Percentiles rank a stretch among this genome's conserved stretches.
Evolutionary conservation across 2,888 invertebrate species (phyloP).

Genomic region (Lacanobia oleracea): DNA sequence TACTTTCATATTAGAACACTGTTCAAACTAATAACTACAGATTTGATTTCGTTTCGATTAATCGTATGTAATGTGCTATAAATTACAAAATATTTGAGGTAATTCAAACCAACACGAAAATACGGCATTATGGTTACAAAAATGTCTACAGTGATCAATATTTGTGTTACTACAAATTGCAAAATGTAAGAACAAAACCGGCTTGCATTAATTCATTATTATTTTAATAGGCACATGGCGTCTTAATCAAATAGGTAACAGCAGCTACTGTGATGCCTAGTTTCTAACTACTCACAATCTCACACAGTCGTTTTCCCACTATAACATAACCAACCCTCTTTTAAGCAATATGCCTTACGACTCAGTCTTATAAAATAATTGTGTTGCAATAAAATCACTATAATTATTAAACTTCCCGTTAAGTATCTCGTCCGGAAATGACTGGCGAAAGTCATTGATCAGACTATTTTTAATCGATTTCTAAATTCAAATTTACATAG

Average conservation of each 20-base stretch:
- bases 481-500: conserved; percentile 10
- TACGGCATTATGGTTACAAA: conserved; percentile 20
- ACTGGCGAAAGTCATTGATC: conserved; percentile 11
- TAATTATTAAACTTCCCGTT: conserved; percentile 49
- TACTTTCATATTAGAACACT: conserved; percentile 66
- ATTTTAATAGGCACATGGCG: conserved; percentile 71
- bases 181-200: conserved; percentile 28
- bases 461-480: neutral
- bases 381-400: conserved; percentile 76
- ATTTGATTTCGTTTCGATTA: conserved; percentile 53
- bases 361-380: conserved; percentile 83
- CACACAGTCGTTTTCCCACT: conserved; percentile 71
- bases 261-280: conserved; percentile 74
- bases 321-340: conserved; percentile 68
- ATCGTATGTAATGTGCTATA: conserved; percentile 40
- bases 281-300: conserved; percentile 70
- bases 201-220: conserved; percentile 36
- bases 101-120: conserved; percentile 50
- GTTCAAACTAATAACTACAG: conserved; percentile 61
- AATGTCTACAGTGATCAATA: conserved; percentile 27
- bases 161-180: conserved; percentile 12
- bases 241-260: conserved; percentile 72
- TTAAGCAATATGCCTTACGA: conserved; percentile 73
- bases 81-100: conserved; percentile 61
- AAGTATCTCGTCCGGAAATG: conserved; percentile 52